Evolutionary conservation across 2,113 vertebrate species (phyloP), one percentile per base, ranked within the genome.

Genomic region (Lamprotornis superbus): DNA sequence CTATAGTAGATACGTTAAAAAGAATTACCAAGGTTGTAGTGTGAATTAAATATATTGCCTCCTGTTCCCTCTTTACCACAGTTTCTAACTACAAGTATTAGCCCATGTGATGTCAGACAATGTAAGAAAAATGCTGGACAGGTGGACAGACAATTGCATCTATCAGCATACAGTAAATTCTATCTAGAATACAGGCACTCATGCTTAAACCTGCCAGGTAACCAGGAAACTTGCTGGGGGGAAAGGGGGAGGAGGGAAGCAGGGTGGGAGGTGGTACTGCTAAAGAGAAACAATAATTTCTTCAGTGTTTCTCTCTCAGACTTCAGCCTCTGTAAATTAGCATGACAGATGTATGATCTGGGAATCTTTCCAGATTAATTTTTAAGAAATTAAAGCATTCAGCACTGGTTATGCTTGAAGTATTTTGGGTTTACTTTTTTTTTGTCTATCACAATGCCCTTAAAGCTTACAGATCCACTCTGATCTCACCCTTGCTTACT

Each of bases 341-440:
- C 91, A 70, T 95, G 94, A 96, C 96, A 97, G 96, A 97, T 97
- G 96, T 94, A 97, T 92, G 78, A 87, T 97, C 95, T 97, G 93
- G 96, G 95, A 97, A 96, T 65, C 93, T 93, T 94, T 97, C 96
- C 96, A 96, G 94, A 95, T 74, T 92, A 96, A 83, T 93, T 96
- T 95, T 97, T 91, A 96, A 96, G 95, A 97, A 95, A 97, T 96
- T 93, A 95, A 91, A 97, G 27, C 68, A 83, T 77, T 94, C 81
- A 83, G 68, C 56, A 53, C 40, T 88, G 71, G 60, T 76, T 96
- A 94, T 63, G 52, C 37, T 92, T 89, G 80, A 44, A 90, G 73
- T 83, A 31, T 82, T 94, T 95, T 56, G 24, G 3, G 3, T 57
- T 85, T 76, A 15, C 14, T 37, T 28, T 40, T 78, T 69, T 83